These are phyloP conservation scores for Gymnoscelis rufifasciata DNA, from an alignment of 2,888 invertebrate genomes.

Conservation along the genomic window DNA sequence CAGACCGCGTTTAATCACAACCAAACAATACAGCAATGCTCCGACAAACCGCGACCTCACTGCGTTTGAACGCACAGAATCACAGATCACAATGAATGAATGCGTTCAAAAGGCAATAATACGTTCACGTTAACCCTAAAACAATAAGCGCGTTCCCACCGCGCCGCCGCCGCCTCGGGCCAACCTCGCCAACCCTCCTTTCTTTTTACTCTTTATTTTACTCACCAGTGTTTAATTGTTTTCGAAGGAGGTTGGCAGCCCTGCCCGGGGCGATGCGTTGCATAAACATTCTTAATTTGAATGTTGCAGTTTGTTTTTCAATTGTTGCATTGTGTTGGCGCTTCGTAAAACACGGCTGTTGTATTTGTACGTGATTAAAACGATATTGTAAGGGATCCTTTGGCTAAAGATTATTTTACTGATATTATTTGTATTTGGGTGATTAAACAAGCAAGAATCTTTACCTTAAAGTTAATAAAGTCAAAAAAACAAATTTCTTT, in stretches of 20 bases:
- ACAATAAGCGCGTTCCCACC: slow-evolving; percentile 61
- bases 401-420: no score
- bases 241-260: slow-evolving; percentile 62
- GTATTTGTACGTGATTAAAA: neutral
- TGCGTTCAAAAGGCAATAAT: slow-evolving; percentile 44
- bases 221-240: slow-evolving; percentile 61
- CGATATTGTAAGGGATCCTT: no score
- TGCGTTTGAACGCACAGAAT: slow-evolving; percentile 34
- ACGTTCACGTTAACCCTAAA: slow-evolving; percentile 27
- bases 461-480: no score
- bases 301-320: slow-evolving; percentile 38
- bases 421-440: neutral
- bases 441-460: neutral
- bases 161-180: slow-evolving; percentile 55
- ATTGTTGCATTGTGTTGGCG: slow-evolving; percentile 19
- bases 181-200: slow-evolving; percentile 25
- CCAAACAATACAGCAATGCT: slow-evolving; percentile 40
- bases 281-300: slow-evolving; percentile 42
- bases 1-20: slow-evolving; percentile 32
- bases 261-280: slow-evolving; percentile 56
- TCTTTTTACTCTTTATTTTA: slow-evolving; percentile 43
- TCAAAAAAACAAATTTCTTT: no score
- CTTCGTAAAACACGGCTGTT: slow-evolving; percentile 3
- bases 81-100: slow-evolving; percentile 35
- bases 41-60: slow-evolving; percentile 34